Base-by-base conservation (phyloP, 2,113 vertebrate genomes). In the Labeo catla region DNA sequence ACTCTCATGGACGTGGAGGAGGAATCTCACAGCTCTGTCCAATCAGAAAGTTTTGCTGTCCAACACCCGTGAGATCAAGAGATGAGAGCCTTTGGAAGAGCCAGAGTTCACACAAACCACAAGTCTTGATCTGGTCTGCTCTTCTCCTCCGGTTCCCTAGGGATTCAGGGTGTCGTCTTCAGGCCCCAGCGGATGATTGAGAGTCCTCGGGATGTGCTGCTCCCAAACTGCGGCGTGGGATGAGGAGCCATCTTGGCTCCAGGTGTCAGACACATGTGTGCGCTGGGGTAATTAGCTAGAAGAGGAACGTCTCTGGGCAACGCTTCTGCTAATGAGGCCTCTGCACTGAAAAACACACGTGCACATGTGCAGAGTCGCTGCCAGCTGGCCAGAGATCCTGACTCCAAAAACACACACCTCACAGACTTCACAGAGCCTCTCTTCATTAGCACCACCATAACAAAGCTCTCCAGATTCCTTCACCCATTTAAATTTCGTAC, bases 221-320 rank as follows among this genome's bases (percentile, higher is more conserved):
- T 61, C 54, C 19, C 34, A 80, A 43, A 80, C 77, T 61, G 12
- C 7, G 19, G 57, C 0, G 11, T 80, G 54, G 54, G 77, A 61
- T n/a, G 19, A 43, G 77, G 23, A 39, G 76, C 81, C 34, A 83
- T 91, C 88, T 74, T 89, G 86, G 50, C 86, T 88, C 92, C 95
- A 95, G 94, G 93, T 94, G 94, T 92, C 83, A 23, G 59, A 84
- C 93, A 94, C 90, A 91, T 94, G 94, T 93, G 91, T 49, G 83
- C 45, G 12, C 10, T 63, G 74, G 81, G 84, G 80, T 91, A 93
- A 93, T 92, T 92, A 94, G 87, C 86, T 89, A 88, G 89, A 92
- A 92, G 90, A 85, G 80, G 86, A 89, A 87, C 78, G 72, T 80
- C 79, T n/a, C 12, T 80, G 61, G 88, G 92, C 90, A 87, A 89